Conservation (phyloP, 2,113 vertebrate species). For the Protomyctophum bolini region DNA sequence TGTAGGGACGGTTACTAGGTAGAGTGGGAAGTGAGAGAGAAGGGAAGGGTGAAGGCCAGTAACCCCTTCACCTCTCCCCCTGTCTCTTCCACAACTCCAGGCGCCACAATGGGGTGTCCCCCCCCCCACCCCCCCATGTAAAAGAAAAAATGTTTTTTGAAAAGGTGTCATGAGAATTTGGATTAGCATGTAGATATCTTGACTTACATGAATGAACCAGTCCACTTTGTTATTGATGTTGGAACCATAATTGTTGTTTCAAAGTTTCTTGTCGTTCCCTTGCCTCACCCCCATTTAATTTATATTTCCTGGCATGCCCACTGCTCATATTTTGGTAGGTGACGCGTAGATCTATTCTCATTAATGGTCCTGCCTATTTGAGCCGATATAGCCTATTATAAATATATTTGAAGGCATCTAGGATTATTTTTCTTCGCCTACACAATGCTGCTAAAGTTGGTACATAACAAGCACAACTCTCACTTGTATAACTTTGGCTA, state of each 20-base stretch:
- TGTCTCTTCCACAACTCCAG: slow-evolving; percentile 60
- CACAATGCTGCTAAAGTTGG: too few species aligned
- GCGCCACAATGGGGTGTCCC: slow-evolving; percentile 54
- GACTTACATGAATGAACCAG: neutral
- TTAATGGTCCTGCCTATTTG: neutral
- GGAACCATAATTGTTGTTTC: too few species aligned
- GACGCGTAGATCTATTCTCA: neutral
- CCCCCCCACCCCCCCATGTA: slow-evolving; percentile 41
- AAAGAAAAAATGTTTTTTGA: slow-evolving; percentile 17
- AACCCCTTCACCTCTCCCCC: neutral
- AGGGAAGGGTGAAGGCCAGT: slow-evolving; percentile 64
- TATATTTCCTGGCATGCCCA: neutral
- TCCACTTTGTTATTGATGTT: neutral
- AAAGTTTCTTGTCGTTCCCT: neutral
- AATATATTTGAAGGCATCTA: too few species aligned
- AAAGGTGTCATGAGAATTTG: slow-evolving; percentile 41
- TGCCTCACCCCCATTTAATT: neutral
- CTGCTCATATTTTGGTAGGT: neutral
- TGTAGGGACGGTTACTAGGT: slow-evolving; percentile 59
- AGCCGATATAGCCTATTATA: neutral
- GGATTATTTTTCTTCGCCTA: too few species aligned
- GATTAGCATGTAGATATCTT: neutral
- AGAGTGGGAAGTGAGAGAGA: slow-evolving; percentile 59
- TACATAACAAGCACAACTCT: too few species aligned
- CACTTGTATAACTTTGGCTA: too few species aligned